A percentile compares a stretch with the other conserved stretches of the same genome.
phyloP scores from a whole-genome alignment of 2,797 vertebrate genomes.

The Etheostoma perlongum region DNA sequence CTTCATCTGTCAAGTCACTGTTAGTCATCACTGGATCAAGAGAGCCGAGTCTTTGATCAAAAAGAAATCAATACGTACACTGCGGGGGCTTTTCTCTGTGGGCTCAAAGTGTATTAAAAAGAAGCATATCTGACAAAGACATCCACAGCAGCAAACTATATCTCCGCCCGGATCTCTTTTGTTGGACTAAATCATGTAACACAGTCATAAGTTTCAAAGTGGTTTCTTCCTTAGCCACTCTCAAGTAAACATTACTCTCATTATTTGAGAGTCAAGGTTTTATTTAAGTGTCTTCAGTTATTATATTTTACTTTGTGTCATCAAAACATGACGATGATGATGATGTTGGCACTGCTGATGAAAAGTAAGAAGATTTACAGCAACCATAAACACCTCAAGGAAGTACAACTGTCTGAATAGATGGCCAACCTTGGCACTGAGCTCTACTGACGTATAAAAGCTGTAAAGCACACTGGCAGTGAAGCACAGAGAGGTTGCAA shows the following conservation, averaged over 20 bases:
- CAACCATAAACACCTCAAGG: constrained; percentile 46
- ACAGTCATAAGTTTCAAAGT: constrained; percentile 15
- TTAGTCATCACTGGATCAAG: constrained; percentile 73
- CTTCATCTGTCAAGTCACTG: constrained; percentile 69
- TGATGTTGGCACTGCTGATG: constrained; percentile 13
- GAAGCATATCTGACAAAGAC: constrained; percentile 66
- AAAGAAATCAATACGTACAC: constrained; percentile 72
- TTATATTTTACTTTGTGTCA: constrained; percentile 24
- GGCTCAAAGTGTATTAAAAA: constrained; percentile 63
- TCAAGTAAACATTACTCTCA: constrained; percentile 40
- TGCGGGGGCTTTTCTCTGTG: constrained; percentile 73
- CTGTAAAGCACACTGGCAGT: constrained; percentile 31
- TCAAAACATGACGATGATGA: constrained; percentile 30
- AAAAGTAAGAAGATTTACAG: constrained; percentile 31
- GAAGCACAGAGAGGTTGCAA: constrained; percentile 20
- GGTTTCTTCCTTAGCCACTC: background rate
- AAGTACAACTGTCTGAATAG: constrained; percentile 43
- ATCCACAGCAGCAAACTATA: constrained; percentile 62
- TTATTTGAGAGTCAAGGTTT: constrained; percentile 49
- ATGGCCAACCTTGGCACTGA: constrained; percentile 60
- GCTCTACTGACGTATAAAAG: constrained; percentile 46
- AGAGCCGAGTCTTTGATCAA: constrained; percentile 71
- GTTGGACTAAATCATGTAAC: constrained; percentile 49
- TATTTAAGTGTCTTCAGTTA: constrained; percentile 25
- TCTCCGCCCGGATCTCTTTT: constrained; percentile 44